Percentiles rank a stretch among this genome's conserved stretches.
These are phyloP conservation scores for Parazoanthus darwini DNA, from an alignment of 92 coral and sea anemone species.

Conservation along the genomic window DNA sequence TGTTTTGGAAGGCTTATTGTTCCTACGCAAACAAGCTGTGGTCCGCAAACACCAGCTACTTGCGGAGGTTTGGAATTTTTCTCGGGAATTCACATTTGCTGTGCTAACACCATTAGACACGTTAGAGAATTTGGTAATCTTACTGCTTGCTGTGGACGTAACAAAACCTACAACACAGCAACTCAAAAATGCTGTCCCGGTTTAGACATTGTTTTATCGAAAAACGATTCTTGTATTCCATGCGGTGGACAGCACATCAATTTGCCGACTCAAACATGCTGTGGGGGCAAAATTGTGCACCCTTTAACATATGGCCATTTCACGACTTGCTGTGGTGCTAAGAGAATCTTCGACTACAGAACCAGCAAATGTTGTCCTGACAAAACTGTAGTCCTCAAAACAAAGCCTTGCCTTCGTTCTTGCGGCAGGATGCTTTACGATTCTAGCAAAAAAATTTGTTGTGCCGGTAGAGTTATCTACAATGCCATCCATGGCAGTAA, in stretches of 20 bases:
- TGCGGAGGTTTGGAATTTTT: constrained; percentile 7
- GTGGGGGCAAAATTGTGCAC: constrained; percentile 18
- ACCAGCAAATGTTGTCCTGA: constrained; percentile 22
- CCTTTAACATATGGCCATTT: neutral
- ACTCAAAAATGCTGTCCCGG: constrained; percentile 35
- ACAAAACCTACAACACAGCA: constrained; percentile 18
- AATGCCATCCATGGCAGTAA: constrained; percentile 12
- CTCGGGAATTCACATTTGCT: constrained; percentile 19
- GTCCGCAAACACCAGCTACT: neutral
- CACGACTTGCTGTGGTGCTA: constrained; percentile 19
- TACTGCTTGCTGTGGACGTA: constrained; percentile 20
- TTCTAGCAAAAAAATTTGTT: neutral
- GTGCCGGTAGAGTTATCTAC: constrained; percentile 22
- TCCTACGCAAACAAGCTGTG: neutral
- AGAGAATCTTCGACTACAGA: constrained; percentile 4
- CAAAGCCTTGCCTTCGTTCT: constrained; percentile 2
- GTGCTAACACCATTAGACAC: constrained; percentile 26
- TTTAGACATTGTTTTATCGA: neutral
- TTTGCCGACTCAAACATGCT: constrained; percentile 22
- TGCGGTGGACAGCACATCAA: constrained; percentile 28
- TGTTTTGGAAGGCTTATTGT: constrained; percentile 14
- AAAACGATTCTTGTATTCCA: constrained; percentile 26
- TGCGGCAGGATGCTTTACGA: constrained; percentile 7
- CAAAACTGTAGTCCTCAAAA: constrained; percentile 10
- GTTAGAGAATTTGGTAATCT: neutral